Percentiles rank a stretch among this genome's conserved stretches.
phyloP scores from a whole-genome alignment of 2,888 invertebrate genomes.

The Pemphredon lugubris region DNA sequence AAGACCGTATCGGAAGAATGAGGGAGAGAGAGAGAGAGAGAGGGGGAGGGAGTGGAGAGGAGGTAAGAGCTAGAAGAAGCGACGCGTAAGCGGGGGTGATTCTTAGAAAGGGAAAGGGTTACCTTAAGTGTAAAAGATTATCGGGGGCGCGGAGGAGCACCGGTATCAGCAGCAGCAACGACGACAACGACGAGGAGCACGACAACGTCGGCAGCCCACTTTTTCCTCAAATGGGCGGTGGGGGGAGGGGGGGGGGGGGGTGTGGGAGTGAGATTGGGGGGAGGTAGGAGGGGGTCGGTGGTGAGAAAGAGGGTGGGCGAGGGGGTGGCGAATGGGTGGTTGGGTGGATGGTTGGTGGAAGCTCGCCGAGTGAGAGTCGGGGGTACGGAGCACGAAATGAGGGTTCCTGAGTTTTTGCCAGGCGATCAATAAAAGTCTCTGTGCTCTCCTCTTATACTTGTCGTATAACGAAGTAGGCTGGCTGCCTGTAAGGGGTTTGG shows the following conservation, averaged over 20 bases:
- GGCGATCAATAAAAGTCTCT: conserved; percentile 81
- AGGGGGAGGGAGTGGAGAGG: conserved; percentile 2
- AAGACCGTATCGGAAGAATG: conserved; percentile 3
- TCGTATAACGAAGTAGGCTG: conserved; percentile 80
- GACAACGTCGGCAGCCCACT: conserved; percentile 72
- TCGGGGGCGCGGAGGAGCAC: conserved; percentile 59
- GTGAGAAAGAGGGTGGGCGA: conserved; percentile 55
- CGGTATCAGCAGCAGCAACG: conserved; percentile 53
- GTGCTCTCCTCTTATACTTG: conserved; percentile 80
- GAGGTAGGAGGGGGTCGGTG: conserved; percentile 35
- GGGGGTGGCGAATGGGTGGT: conserved; percentile 33
- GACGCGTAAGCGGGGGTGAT: conserved; percentile 35
- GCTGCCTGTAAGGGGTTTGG: conserved; percentile 73
- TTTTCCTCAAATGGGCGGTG: conserved; percentile 69
- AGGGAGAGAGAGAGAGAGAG: conserved; percentile 9
- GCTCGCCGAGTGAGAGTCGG: conserved; percentile 68
- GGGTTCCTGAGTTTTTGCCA: conserved; percentile 81
- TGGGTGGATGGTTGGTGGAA: conserved; percentile 49
- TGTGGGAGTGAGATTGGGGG: conserved; percentile 52
- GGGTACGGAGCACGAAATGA: conserved; percentile 81
- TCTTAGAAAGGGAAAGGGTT: conserved; percentile 67
- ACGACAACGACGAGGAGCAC: conserved; percentile 39
- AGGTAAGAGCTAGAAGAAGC: conserved; percentile 12
- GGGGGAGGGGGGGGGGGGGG: conserved; percentile 43
- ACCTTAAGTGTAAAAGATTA: conserved; percentile 79